Percentiles rank a stretch among this genome's conserved stretches.
Conservation (phyloP, 2,113 vertebrate genomes). For the Hyperopisus bebe region DNA sequence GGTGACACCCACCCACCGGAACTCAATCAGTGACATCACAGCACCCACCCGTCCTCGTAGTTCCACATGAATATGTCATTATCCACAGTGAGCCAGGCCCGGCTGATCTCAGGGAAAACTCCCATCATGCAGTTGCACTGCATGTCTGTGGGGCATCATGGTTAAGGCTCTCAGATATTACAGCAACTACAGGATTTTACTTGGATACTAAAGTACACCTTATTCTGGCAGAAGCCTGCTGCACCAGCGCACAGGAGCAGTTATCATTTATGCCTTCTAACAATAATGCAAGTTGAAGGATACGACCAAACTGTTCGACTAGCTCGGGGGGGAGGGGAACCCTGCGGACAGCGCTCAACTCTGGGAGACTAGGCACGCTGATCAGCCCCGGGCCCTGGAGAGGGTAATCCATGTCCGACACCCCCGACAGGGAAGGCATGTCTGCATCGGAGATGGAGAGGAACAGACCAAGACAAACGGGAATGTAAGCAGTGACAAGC, state of each 20-base stretch:
- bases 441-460: slow-evolving; percentile 56
- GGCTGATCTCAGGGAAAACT: slow-evolving; percentile 88
- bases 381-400: slow-evolving; percentile 84
- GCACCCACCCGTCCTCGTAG: slow-evolving; percentile 87
- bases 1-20: not conserved
- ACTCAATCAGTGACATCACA: not conserved
- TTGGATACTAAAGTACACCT: not conserved
- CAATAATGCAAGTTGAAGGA: slow-evolving; percentile 54
- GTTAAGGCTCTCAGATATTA: slow-evolving; percentile 55
- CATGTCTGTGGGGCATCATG: slow-evolving; percentile 72
- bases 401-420: slow-evolving; percentile 97
- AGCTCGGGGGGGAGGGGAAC: slow-evolving; percentile 91
- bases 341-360: slow-evolving; percentile 80
- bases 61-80: slow-evolving; percentile 98
- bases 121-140: slow-evolving; percentile 99
- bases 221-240: not conserved
- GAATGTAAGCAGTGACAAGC: slow-evolving; percentile 5
- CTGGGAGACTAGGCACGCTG: slow-evolving; percentile 82
- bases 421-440: slow-evolving; percentile 83
- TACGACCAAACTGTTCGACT: slow-evolving; percentile 97
- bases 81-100: slow-evolving; percentile 95
- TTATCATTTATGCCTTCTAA: not conserved
- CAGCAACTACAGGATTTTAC: not conserved
- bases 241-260: not conserved
- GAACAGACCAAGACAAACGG: not conserved